Conservation (phyloP, 2,113 vertebrate genomes). For the Cyanocitta stelleri region DNA sequence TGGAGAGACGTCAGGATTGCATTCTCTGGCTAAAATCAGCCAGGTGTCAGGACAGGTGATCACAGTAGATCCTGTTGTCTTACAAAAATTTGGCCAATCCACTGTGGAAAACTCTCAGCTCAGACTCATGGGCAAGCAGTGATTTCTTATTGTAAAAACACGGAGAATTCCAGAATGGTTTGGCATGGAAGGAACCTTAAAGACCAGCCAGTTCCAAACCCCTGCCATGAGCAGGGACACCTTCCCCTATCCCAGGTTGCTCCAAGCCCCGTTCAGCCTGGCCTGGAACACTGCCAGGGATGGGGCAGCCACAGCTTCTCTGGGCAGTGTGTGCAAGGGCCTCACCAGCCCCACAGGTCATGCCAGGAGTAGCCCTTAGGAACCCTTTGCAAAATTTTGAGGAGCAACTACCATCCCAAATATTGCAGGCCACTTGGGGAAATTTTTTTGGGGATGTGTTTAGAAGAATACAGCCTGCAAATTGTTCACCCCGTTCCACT, state of each 20-base stretch:
- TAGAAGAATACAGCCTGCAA: neutral
- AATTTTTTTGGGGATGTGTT: neutral
- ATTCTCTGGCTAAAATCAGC: neutral
- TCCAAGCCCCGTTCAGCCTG: accelerated
- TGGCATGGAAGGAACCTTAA: neutral
- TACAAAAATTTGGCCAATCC: neutral
- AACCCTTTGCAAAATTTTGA: neutral
- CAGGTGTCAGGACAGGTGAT: neutral
- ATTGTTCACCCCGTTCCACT: neutral
- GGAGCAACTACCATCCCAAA: neutral
- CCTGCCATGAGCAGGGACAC: neutral
- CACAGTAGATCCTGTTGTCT: neutral
- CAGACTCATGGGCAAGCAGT: neutral
- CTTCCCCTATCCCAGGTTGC: neutral
- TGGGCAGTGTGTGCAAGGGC: neutral
- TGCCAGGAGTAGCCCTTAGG: neutral
- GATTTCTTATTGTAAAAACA: neutral
- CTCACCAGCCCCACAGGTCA: accelerated
- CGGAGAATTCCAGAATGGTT: neutral
- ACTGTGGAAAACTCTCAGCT: neutral
- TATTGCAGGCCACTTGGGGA: neutral
- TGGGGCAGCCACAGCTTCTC: neutral
- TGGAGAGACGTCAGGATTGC: neutral
- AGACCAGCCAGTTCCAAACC: accelerated
- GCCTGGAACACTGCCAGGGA: accelerated